These are phyloP conservation scores for Nemotelus pantherinus DNA, from an alignment of 2,888 invertebrate genomes.

Conservation along the genomic window DNA sequence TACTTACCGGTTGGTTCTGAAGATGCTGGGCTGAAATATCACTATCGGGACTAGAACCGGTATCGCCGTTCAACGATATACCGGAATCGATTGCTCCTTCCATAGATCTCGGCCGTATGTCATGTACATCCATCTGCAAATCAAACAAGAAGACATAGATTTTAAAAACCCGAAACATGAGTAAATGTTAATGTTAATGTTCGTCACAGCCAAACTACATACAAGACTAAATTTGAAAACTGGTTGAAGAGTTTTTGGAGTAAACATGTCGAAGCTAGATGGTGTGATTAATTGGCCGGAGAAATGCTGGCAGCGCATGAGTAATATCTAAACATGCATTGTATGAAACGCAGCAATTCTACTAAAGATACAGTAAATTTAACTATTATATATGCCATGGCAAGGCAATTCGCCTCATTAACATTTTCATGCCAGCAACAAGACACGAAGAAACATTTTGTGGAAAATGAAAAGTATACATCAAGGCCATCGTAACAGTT, in stretches of 20 bases:
- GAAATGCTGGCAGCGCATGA: no score
- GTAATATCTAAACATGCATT: no score
- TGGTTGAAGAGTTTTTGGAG: not conserved
- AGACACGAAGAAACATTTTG: not conserved
- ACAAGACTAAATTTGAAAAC: not conserved
- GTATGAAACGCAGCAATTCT: no score
- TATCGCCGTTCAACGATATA: conserved; percentile 62
- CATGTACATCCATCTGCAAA: conserved; percentile 62
- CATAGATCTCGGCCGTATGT: conserved; percentile 63
- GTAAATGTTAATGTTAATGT: not conserved
- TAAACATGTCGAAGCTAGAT: not conserved
- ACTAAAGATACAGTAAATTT: not conserved
- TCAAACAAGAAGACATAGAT: not conserved
- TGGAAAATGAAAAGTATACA: conserved; percentile 6
- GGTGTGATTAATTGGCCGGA: no score
- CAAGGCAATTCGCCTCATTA: conserved; percentile 16
- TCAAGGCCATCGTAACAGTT: conserved; percentile 23
- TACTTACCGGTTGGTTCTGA: conserved; percentile 52
- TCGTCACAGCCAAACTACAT: not conserved
- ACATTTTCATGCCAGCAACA: not conserved
- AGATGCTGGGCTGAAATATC: conserved; percentile 52
- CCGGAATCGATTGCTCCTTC: conserved; percentile 63
- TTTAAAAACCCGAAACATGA: not conserved
- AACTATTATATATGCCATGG: not conserved
- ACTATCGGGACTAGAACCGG: conserved; percentile 62